A percentile compares a stretch with the other conserved stretches of the same genome.
phyloP scores from a whole-genome alignment of 2,797 vertebrate species.

The Eulemur mongoz region DNA sequence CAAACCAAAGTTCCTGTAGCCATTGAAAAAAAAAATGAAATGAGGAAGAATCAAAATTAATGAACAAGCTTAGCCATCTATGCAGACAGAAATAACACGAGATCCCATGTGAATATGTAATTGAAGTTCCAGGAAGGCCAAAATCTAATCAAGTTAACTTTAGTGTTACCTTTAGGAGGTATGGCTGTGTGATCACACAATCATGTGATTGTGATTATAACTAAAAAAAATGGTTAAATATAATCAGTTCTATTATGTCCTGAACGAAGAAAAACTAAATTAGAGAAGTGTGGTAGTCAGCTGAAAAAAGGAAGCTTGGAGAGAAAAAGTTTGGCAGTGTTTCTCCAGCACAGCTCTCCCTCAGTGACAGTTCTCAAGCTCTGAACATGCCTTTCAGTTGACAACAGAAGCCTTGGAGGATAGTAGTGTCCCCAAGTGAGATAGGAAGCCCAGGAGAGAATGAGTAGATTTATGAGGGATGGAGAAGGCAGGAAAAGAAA shows the following conservation, averaged over 20 bases:
- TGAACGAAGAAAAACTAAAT: constrained; percentile 5
- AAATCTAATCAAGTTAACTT: constrained; percentile 8
- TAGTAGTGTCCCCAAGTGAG: not conserved
- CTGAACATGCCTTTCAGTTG: not conserved
- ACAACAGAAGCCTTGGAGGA: not conserved
- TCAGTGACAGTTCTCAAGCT: not conserved
- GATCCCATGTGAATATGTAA: not conserved
- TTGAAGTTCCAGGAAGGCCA: not conserved
- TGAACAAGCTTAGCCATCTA: not conserved
- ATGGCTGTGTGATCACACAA: not conserved
- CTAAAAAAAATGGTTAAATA: not conserved
- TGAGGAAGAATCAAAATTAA: constrained; percentile 39
- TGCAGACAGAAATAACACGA: not conserved
- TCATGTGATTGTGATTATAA: not conserved
- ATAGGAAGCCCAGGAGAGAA: not conserved
- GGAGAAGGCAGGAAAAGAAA: not conserved
- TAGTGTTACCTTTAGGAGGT: constrained; percentile 3
- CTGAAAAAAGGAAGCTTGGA: not conserved
- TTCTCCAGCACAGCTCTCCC: not conserved
- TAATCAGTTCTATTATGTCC: constrained; percentile 4
- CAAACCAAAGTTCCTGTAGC: not conserved
- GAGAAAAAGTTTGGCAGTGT: not conserved
- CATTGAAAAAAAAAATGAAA: not conserved
- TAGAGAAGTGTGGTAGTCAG: not conserved
- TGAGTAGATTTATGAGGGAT: not conserved